Base-by-base conservation (phyloP, 2,888 invertebrate species). In the Ectemnius lituratus region DNA sequence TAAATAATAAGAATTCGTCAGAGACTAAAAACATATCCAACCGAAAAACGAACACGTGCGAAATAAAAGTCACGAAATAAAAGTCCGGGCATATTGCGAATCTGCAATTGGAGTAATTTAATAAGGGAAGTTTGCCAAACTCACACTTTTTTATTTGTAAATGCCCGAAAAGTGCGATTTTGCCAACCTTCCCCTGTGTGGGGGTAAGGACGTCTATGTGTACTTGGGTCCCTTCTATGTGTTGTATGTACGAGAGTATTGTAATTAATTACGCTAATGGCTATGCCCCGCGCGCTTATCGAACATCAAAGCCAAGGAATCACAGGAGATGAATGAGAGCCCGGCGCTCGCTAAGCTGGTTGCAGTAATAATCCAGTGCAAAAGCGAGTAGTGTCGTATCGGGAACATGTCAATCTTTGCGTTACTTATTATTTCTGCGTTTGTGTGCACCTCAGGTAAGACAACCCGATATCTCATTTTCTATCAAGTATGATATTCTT, bases 341-440 rank as follows among this genome's bases (percentile, higher is more conserved):
- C 60, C 70, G 73, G 67, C 70, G 80, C 37, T 8, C 37, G 37
- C 72, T 85, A 86, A 86, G 75, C 76, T 80, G 78, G 80, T 76
- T 85, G 82, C 85, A 85, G 85, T 83, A 82, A 84, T 87, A 84
- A 85, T 84, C 81, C 81, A 84, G 82, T 84, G 85, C 80, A 82
- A 81, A 77, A 78, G 67, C 72, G 79, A 73, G 78, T 70, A 76
- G 78, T 76, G 75, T 83, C 82, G 73, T 69, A 68, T 70, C 56
- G 61, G 61, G 71, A 78, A 79, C 79, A 87, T 87, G 86, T 79
- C 84, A 73, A 72, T 71, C 67, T 61, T 78, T 64, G 70, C 78
- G 62, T 65, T 71, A 72, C 73, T 75, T 63, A 56, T 85, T 68
- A 49, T 84, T 66, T 65, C 85, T 73, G 70, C 76, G 67, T 69